phyloP scores from a whole-genome alignment of 2,113 vertebrate genomes.

The Cebidichthys violaceus region DNA sequence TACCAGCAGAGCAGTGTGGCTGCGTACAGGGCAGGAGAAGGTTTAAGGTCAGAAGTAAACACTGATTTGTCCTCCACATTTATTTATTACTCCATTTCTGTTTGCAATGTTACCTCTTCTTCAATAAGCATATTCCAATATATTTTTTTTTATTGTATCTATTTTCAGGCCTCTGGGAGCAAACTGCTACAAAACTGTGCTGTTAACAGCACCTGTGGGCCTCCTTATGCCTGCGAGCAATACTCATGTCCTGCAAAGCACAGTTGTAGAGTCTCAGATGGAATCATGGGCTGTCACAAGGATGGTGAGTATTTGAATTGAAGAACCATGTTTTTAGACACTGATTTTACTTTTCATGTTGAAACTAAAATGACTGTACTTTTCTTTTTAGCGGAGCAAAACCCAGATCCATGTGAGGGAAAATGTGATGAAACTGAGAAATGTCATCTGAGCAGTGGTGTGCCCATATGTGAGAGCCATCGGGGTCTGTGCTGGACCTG shows the following conservation, averaged over 20 bases:
- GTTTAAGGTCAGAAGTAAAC: conserved; percentile 42
- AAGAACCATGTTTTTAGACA: background rate
- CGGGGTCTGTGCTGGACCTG: conserved; percentile 49
- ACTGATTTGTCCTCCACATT: background rate
- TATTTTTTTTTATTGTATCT: background rate
- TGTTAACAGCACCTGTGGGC: conserved; percentile 54
- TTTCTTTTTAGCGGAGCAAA: background rate
- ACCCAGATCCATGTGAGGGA: conserved; percentile 13
- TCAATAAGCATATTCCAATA: background rate
- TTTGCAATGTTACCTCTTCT: conserved; percentile 14
- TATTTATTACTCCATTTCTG: background rate
- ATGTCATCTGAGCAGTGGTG: conserved; percentile 15
- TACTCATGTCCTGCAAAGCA: conserved; percentile 31
- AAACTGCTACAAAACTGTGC: conserved; percentile 49
- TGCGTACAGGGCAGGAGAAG: conserved; percentile 47
- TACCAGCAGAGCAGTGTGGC: conserved; percentile 56
- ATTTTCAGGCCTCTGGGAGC: conserved; percentile 37
- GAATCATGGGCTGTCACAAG: conserved; percentile 29
- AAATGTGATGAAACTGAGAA: conserved; percentile 28
- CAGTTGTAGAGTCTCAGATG: conserved; percentile 31
- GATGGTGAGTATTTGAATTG: conserved; percentile 21
- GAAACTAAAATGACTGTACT: background rate
- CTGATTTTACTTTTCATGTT: background rate
- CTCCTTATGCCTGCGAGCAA: conserved; percentile 37
- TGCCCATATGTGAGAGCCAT: conserved; percentile 11